These are phyloP conservation scores for Xestia xanthographa DNA, from an alignment of 2,888 invertebrate genomes.

Conservation along the genomic window DNA sequence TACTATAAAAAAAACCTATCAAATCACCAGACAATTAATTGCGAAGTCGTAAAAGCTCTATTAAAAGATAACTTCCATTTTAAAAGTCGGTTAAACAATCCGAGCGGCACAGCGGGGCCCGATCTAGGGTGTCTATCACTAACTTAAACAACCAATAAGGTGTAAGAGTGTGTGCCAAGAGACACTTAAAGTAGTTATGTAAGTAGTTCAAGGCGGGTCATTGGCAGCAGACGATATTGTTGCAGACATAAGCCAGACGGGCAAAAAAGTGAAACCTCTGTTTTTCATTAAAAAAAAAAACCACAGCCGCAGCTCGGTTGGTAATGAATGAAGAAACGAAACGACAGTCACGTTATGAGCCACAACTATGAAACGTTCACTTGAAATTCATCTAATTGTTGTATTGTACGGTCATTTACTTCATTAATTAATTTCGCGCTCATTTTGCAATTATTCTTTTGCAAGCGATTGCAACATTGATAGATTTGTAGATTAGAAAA, in stretches of 20 bases:
- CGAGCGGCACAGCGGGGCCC: conserved; percentile 66
- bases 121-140: conserved; percentile 66
- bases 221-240: conserved; percentile 83
- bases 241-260: conserved; percentile 87
- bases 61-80: conserved; percentile 62
- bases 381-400: conserved; percentile 51
- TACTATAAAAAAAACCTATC: conserved; percentile 56
- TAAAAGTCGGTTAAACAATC: conserved; percentile 60
- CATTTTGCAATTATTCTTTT: conserved; percentile 39
- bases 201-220: conserved; percentile 89
- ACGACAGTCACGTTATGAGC: conserved; percentile 51
- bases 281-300: conserved; percentile 78
- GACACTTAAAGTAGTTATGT: conserved; percentile 77
- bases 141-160: conserved; percentile 71
- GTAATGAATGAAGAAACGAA: conserved; percentile 68
- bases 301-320: conserved; percentile 57
- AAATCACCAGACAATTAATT: conserved; percentile 64
- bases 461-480: conserved; percentile 45
- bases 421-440: conserved; percentile 53
- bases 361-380: conserved; percentile 42
- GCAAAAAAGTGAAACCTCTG: conserved; percentile 89
- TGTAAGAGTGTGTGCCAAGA: conserved; percentile 70
- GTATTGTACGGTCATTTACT: conserved; percentile 40
- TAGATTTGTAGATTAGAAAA: conserved; percentile 32
- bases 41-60: conserved; percentile 58